A percentile compares a stretch with the other conserved stretches of the same genome.
Conservation (phyloP, 2,797 vertebrate genomes). For the Pterois miles region DNA sequence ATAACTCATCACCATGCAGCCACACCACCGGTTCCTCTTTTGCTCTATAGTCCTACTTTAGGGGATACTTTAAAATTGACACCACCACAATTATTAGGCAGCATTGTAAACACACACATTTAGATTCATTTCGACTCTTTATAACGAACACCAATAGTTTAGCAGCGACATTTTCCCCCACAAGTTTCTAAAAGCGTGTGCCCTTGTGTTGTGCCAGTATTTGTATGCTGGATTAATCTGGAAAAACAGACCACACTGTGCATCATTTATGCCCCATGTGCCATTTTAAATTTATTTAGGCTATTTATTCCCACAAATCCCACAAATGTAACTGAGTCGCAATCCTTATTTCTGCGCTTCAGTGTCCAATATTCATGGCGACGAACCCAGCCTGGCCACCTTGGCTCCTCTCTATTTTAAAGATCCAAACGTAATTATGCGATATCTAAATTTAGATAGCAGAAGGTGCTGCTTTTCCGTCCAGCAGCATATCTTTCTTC, state of each 20-base stretch:
- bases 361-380: not conserved
- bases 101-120: constrained; percentile 34
- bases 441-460: constrained; percentile 52
- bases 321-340: not conserved
- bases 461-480: constrained; percentile 42
- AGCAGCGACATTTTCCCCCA: constrained; percentile 33
- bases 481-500: constrained; percentile 69
- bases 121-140: constrained; percentile 29
- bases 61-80: constrained; percentile 42
- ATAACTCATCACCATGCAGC: constrained; percentile 85
- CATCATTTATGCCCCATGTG: not conserved
- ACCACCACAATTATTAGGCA: constrained; percentile 38
- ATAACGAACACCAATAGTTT: constrained; percentile 10
- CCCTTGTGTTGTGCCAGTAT: constrained; percentile 36
- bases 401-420: constrained; percentile 6
- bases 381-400: constrained; percentile 31
- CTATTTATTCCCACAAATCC: constrained; percentile 5
- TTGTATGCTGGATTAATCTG: constrained; percentile 15
- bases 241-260: not conserved
- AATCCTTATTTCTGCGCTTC: not conserved
- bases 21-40: constrained; percentile 22
- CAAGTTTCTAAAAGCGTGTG: constrained; percentile 43
- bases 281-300: not conserved
- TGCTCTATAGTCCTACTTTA: constrained; percentile 35
- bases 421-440: constrained; percentile 55